Evolutionary conservation across 2,888 invertebrate genomes (phyloP).

Genomic region (Agriopis leucophaearia): DNA sequence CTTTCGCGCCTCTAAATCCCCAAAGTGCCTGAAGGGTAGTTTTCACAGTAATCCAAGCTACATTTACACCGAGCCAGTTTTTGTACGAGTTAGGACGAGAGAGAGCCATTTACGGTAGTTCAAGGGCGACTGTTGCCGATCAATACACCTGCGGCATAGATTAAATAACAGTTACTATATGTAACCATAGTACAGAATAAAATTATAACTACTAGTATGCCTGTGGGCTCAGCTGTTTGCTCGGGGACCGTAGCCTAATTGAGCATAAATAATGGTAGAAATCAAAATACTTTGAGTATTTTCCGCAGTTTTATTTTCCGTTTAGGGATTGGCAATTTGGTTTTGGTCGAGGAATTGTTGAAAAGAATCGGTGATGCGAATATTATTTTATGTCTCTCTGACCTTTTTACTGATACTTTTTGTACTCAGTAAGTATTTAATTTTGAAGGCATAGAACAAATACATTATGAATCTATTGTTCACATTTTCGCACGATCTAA

Average conservation of each 20-base stretch:
- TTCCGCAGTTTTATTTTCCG: slow-evolving; percentile 29
- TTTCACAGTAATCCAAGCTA: slow-evolving; percentile 5
- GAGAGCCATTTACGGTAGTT: slow-evolving; percentile 5
- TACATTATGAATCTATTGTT: background rate
- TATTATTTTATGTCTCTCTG: slow-evolving; percentile 11
- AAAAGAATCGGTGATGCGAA: slow-evolving; percentile 11
- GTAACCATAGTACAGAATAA: background rate
- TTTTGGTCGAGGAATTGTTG: slow-evolving; percentile 17
- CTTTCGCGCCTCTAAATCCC: slow-evolving; percentile 4
- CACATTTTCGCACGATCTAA: background rate
- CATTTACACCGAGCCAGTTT: slow-evolving; percentile 2
- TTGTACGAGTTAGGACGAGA: slow-evolving; percentile 6
- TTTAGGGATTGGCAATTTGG: slow-evolving; percentile 25
- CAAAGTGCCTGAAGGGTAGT: background rate
- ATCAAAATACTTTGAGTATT: slow-evolving; percentile 23
- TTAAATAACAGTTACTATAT: slow-evolving; percentile 8
- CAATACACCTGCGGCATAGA: slow-evolving; percentile 26
- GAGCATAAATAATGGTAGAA: slow-evolving; percentile 34
- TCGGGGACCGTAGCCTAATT: slow-evolving; percentile 22
- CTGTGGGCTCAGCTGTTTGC: slow-evolving; percentile 25
- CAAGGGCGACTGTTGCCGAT: slow-evolving; percentile 19
- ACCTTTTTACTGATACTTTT: background rate
- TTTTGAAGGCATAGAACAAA: background rate
- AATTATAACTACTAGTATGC: background rate
- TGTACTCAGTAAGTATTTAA: too few relatives aligned